phyloP scores from a whole-genome alignment of 2,797 vertebrate genomes.

The Pelodytes ibericus region DNA sequence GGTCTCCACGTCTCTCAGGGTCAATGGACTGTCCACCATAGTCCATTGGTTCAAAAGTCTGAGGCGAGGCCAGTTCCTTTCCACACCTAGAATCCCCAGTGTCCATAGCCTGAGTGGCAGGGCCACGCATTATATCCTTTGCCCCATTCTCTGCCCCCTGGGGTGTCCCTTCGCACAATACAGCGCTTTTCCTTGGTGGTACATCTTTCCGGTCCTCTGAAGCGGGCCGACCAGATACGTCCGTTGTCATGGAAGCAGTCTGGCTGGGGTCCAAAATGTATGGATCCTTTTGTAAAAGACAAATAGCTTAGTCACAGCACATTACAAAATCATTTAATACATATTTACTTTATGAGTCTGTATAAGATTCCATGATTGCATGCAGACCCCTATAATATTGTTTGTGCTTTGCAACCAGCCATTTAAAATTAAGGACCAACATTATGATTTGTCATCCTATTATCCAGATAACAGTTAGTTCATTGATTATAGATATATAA shows the following conservation, averaged over 20 bases:
- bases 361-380: neutral
- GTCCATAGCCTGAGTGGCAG: slow-evolving; percentile 65
- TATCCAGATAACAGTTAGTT: too few species aligned
- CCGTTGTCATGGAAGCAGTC: slow-evolving; percentile 82
- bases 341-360: neutral
- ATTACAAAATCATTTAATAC: neutral
- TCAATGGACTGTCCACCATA: slow-evolving; percentile 73
- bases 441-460: too few species aligned
- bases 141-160: slow-evolving; percentile 71
- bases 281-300: neutral
- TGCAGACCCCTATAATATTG: neutral
- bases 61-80: slow-evolving; percentile 67
- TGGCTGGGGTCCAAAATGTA: neutral
- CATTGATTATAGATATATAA: neutral
- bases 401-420: too few species aligned
- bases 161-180: slow-evolving; percentile 73
- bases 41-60: slow-evolving; percentile 87
- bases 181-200: slow-evolving; percentile 76
- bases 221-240: slow-evolving; percentile 80
- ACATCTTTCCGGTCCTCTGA: slow-evolving; percentile 85
- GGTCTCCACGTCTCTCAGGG: slow-evolving; percentile 63
- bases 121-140: slow-evolving; percentile 67
- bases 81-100: slow-evolving; percentile 66
- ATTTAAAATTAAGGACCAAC: too few species aligned
- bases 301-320: neutral